Conservation (phyloP, 2,797 vertebrate species). For the Cuculus canorus region DNA sequence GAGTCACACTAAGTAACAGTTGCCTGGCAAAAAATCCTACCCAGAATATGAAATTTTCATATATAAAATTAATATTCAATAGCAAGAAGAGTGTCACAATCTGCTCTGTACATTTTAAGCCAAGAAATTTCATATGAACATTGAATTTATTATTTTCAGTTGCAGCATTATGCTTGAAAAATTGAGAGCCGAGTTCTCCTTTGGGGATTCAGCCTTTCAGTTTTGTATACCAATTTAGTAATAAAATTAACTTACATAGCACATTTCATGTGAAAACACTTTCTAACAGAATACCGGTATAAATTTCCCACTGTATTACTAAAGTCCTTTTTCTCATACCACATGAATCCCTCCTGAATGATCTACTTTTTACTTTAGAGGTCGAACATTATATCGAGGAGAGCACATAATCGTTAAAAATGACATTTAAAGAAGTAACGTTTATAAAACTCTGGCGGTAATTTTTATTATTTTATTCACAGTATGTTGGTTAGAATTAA, state of each 20-base stretch:
- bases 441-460: background rate
- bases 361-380: background rate
- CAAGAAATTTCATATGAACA: constrained; percentile 10
- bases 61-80: background rate
- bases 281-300: background rate
- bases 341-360: background rate
- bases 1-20: background rate
- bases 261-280: background rate
- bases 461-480: background rate
- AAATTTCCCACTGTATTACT: background rate
- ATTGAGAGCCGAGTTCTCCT: background rate
- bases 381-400: background rate
- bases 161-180: background rate
- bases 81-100: background rate
- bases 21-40: background rate
- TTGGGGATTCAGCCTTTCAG: constrained; percentile 1
- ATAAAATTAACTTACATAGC: constrained; percentile 19
- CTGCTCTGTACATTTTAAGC: background rate
- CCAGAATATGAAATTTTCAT: background rate
- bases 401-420: background rate
- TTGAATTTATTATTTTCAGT: constrained; percentile 13
- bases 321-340: background rate
- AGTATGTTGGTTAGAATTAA: background rate
- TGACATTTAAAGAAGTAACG: background rate
- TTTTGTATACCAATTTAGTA: background rate